Conservation (phyloP, 2,113 vertebrate genomes). For the Bungarus multicinctus region DNA sequence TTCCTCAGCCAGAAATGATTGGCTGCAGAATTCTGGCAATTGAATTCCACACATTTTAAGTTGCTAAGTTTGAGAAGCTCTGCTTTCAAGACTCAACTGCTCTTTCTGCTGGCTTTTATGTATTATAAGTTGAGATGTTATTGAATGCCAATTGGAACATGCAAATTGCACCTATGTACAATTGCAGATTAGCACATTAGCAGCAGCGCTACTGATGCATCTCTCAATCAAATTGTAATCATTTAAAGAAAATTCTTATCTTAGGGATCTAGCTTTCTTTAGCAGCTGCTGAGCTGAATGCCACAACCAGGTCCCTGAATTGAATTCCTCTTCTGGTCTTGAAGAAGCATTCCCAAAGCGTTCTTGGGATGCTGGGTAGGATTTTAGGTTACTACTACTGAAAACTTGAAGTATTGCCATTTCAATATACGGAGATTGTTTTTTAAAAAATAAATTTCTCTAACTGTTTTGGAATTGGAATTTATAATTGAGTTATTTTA, state of each 20-base stretch:
- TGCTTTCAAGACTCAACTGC: not conserved
- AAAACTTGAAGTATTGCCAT: not conserved
- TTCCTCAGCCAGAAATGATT: not conserved
- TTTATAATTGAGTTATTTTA: not conserved
- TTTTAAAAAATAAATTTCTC: not conserved
- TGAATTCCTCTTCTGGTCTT: not conserved
- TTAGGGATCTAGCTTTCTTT: not conserved
- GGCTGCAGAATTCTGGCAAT: not conserved
- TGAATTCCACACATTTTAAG: not conserved
- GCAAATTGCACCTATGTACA: not conserved
- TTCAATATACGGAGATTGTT: not conserved
- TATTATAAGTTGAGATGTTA: not conserved
- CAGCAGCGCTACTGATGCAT: not conserved
- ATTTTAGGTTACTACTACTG: not conserved
- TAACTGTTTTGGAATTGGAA: not conserved
- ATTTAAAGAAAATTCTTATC: not conserved
- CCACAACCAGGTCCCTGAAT: not conserved
- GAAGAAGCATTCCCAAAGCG: not conserved
- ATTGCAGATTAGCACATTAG: not conserved
- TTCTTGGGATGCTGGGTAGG: not conserved
- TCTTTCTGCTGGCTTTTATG: not conserved
- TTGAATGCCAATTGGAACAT: not conserved
- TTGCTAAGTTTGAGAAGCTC: not conserved
- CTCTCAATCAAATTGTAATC: not conserved
- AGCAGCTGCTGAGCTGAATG: not conserved